Percentiles rank a stretch among this genome's conserved stretches.
These are phyloP conservation scores for Heliothis peltigera DNA, from an alignment of 2,888 invertebrate species.

Conservation along the genomic window DNA sequence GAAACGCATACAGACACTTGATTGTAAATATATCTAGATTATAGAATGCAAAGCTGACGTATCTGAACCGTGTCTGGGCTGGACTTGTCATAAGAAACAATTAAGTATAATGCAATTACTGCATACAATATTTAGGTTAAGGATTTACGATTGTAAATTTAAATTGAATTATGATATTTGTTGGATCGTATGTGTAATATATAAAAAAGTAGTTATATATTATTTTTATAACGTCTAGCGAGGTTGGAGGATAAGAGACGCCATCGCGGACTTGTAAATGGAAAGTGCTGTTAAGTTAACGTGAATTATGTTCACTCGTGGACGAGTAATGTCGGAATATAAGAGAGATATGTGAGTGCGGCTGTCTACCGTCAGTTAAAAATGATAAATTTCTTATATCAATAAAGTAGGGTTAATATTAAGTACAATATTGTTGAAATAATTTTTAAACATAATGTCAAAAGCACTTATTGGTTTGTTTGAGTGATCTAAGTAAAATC, in stretches of 20 bases:
- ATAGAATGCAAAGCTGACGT: slow-evolving; percentile 45
- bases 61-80: slow-evolving; percentile 45
- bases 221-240: slow-evolving; percentile 83
- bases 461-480: slow-evolving; percentile 83
- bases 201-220: slow-evolving; percentile 80
- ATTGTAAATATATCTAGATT: slow-evolving; percentile 72
- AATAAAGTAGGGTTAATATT: slow-evolving; percentile 82
- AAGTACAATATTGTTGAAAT: slow-evolving; percentile 88
- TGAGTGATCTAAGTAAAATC: slow-evolving; percentile 82
- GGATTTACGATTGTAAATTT: slow-evolving; percentile 85
- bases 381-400: slow-evolving; percentile 72
- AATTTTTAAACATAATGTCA: slow-evolving; percentile 78
- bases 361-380: slow-evolving; percentile 53
- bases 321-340: slow-evolving; percentile 51
- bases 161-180: slow-evolving; percentile 86
- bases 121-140: slow-evolving; percentile 76
- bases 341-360: slow-evolving; percentile 59
- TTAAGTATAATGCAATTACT: slow-evolving; percentile 69
- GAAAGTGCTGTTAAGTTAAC: slow-evolving; percentile 70
- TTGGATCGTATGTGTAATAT: slow-evolving; percentile 87
- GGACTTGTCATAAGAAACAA: slow-evolving; percentile 67
- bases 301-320: slow-evolving; percentile 50
- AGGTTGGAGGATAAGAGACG: slow-evolving; percentile 70
- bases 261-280: slow-evolving; percentile 70
- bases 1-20: slow-evolving; percentile 67